Base-by-base conservation (phyloP, 2,797 vertebrate species). In the Gymnodraco acuticeps region DNA sequence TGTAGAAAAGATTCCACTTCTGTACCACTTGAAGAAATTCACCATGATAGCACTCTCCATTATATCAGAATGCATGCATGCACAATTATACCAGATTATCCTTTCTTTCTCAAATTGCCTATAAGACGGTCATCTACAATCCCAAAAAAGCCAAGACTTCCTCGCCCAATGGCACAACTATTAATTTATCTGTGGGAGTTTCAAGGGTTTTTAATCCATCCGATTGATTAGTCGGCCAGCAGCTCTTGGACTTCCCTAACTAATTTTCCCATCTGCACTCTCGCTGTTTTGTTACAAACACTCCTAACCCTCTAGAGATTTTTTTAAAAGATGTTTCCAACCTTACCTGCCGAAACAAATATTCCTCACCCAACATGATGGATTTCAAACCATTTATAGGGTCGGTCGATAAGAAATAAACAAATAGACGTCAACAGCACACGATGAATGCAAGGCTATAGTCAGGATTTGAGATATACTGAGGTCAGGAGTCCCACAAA, bases 151-250 rank as follows among this genome's bases (percentile, higher is more conserved):
- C 8, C 66, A 19, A 48, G 45, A 51, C 53, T 70, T 56, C 23
- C 3, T 38, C 45, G 53, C 60, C 62, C 64, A 13, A 5, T 10
- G 33, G 71, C 64, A 4, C 46, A 52, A 14, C 56, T 64, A 50
- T 68, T 55, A 65, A 79, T 82, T 77, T 51, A 20, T 27, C 27
- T 27, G 27, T 27, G 27, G 27, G 74, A 58, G 74, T 53, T 42
- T 79, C 63, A 83, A 78, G 47, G 65, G 53, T 58, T 72, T 83
- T 81, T 78, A 84, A 86, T 90, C 84, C 81, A 85, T 80, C 75
- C 47, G 59, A 65, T 38, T 31, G 63, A 81, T 77, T 65, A 75
- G 64, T 87, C 64, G 54, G 71, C 53, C 14, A 55, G 70, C 60
- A 74, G 77, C 67, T 41, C 78, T 51, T 16, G 51, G 63, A 33